Evolutionary conservation across 2,797 vertebrate species (phyloP), one percentile per base, ranked within the genome.

Genomic region (Podarcis lilfordi): DNA sequence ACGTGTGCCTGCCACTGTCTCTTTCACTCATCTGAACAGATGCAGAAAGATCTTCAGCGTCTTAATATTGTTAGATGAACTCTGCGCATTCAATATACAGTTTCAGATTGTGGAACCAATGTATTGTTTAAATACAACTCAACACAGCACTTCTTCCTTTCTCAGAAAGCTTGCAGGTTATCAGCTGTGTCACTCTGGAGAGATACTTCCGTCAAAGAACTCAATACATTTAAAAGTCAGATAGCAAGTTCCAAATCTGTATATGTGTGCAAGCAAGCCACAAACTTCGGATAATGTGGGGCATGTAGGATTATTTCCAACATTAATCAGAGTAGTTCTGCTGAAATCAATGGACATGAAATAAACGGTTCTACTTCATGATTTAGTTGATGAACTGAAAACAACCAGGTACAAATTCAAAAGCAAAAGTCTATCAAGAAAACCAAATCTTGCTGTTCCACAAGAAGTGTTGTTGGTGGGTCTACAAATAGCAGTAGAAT

Each of bases 51-150:
- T 72, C 6, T 45, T 45, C 4, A 27, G 35, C 0, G 59, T 21
- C 8, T 61, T 10, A 27, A 59, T 8, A 75, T n/a, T 72, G 13
- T 77, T 81, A 75, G 35, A 83, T 4, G 10, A 90, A 86, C 13
- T 32, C 2, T 2, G 25, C n/a, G 27, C 1, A 2, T 69, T 45
- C 85, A 25, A 69, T 2, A 85, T 4, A 37, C 64, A 69, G 8
- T 87, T 92, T 86, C 35, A 86, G 40, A 80, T 75, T 45, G 43
- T 55, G n/a, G 59, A 85, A 80, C n/a, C 55, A 61, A 68, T 66
- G 21, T 78, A n/a, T 27, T 55, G 25, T 40, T n/a, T 3, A 66
- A 79, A 74, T 45, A 79, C 27, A 79, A n/a, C 43, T 35, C 4
- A 50, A 55, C 23, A 27, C 21, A 92, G 59, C 8, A 66, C 5